Evolutionary conservation across 2,888 invertebrate species (phyloP).

Genomic region (Parascotia fuliginaria): DNA sequence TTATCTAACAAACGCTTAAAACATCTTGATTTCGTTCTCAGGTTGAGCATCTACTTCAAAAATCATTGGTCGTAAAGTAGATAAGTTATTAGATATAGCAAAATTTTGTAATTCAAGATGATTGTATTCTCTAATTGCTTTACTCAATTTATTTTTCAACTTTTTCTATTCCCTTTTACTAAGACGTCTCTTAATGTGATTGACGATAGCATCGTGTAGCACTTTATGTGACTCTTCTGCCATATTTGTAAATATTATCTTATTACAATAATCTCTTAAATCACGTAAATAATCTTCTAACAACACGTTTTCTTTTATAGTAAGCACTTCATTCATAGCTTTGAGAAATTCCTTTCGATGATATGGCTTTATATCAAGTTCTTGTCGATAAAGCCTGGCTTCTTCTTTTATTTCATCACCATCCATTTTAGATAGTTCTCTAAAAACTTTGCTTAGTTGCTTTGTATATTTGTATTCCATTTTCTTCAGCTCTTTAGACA

Average conservation of each 20-base stretch:
- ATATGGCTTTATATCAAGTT: constrained; percentile 36
- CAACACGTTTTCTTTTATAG: constrained; percentile 45
- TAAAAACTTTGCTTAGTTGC: constrained; percentile 49
- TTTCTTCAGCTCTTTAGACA: constrained; percentile 44
- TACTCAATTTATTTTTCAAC: constrained; percentile 45
- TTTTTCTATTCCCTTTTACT: constrained; percentile 30
- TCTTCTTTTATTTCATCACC: constrained; percentile 47
- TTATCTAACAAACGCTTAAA: too few relatives aligned
- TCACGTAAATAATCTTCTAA: constrained; percentile 61
- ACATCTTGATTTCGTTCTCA: background rate
- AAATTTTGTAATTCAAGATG: constrained; percentile 1
- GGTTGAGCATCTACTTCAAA: background rate
- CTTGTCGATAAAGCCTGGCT: constrained; percentile 41
- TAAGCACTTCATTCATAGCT: constrained; percentile 59
- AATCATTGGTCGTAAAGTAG: background rate
- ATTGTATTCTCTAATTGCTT: constrained; percentile 54
- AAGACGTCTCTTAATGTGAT: constrained; percentile 28
- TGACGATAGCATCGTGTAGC: constrained; percentile 40
- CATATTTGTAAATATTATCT: constrained; percentile 27
- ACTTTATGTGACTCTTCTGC: constrained; percentile 40
- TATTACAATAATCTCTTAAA: constrained; percentile 39
- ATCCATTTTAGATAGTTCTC: constrained; percentile 45
- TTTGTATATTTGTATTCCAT: constrained; percentile 45
- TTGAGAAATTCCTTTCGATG: constrained; percentile 48
- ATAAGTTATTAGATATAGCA: background rate